Conservation (phyloP, 2,797 vertebrate species). For the Peromyscus nudipes region DNA sequence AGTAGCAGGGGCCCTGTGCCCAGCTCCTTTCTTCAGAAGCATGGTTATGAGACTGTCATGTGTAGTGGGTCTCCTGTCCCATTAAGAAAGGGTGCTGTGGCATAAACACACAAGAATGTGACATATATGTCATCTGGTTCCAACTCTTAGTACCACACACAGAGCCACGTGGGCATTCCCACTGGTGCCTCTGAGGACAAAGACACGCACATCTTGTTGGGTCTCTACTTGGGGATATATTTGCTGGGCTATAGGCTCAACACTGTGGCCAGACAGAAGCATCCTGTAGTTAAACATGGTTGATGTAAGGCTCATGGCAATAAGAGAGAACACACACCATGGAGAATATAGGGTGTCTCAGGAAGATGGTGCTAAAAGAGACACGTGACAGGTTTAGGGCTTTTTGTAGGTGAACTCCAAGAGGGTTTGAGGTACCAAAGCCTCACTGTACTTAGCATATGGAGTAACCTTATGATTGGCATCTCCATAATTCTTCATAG, state of each 20-base stretch:
- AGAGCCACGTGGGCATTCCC: neutral
- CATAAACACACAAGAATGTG: neutral
- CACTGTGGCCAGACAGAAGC: neutral
- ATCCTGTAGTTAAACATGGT: neutral
- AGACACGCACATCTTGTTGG: fast-evolving
- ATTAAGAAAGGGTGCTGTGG: neutral
- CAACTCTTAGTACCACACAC: neutral
- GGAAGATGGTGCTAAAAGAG: neutral
- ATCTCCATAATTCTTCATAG: neutral
- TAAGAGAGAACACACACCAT: fast-evolving
- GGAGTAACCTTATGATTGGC: no score
- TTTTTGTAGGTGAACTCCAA: neutral
- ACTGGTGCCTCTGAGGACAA: neutral
- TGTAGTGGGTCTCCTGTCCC: neutral
- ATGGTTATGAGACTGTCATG: neutral
- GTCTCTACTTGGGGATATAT: neutral
- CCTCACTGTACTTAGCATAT: neutral
- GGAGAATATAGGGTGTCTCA: fast-evolving
- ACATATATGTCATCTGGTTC: no score
- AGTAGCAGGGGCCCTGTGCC: fast-evolving
- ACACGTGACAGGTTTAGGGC: fast-evolving
- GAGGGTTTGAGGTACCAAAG: neutral
- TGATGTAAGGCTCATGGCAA: no score
- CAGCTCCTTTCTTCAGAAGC: no score
- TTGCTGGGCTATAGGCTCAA: neutral